Evolutionary conservation across 2,113 vertebrate genomes (phyloP).

Genomic region (Macrotus californicus): DNA sequence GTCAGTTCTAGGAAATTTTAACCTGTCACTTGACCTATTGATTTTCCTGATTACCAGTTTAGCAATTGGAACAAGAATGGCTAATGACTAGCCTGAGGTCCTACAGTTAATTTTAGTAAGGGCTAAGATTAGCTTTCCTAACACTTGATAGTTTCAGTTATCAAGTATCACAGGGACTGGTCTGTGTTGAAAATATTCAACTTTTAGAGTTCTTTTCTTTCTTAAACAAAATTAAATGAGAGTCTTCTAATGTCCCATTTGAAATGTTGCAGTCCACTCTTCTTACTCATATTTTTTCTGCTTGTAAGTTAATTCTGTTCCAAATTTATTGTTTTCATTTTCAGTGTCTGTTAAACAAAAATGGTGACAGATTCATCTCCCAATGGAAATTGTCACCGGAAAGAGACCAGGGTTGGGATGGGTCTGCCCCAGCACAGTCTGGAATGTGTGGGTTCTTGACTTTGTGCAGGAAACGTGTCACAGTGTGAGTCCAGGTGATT

Average conservation of each 20-base stretch:
- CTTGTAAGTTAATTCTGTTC: neutral
- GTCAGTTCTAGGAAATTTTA: neutral
- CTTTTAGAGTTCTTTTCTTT: constrained; percentile 25
- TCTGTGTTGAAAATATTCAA: constrained; percentile 18
- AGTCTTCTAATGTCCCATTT: neutral
- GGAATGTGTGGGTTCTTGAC: neutral
- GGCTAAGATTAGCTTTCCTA: neutral
- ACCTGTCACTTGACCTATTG: neutral
- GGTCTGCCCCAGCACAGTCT: neutral
- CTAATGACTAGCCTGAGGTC: neutral
- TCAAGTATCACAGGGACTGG: neutral
- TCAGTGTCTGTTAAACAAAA: constrained; percentile 43
- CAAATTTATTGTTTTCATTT: constrained; percentile 43
- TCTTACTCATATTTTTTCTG: neutral
- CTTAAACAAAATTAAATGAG: constrained; percentile 10
- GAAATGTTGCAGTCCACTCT: neutral
- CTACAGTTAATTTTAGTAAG: neutral
- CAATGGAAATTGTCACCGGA: neutral
- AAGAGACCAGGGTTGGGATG: neutral
- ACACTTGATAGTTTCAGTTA: neutral
- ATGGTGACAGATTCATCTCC: constrained; percentile 34
- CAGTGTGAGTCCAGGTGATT: neutral
- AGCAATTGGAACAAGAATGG: neutral
- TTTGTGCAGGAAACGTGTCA: neutral
- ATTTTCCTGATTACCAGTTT: neutral